Conservation (phyloP, 2,888 invertebrate genomes). For the Ferrisia virgata region DNA sequence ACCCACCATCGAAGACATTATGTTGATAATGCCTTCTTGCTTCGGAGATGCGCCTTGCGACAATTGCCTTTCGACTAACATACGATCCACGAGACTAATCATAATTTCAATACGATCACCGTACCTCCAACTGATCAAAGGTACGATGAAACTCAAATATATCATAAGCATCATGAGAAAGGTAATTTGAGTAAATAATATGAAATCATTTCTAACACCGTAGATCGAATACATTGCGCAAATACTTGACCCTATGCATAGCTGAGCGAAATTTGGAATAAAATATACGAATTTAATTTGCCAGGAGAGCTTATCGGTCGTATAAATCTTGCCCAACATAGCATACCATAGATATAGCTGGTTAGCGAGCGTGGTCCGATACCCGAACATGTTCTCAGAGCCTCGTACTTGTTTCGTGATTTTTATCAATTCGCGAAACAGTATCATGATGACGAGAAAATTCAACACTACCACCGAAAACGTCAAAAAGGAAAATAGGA, state of each 20-base stretch:
- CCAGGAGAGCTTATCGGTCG: neutral
- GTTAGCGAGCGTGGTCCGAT: neutral
- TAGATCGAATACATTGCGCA: neutral
- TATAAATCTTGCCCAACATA: neutral
- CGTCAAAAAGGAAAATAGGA: too few relatives aligned
- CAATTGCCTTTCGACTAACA: too few relatives aligned
- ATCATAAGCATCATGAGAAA: neutral
- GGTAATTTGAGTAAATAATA: neutral
- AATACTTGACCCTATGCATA: neutral
- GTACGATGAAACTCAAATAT: neutral
- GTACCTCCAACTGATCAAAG: neutral
- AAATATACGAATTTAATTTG: neutral
- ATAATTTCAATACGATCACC: neutral
- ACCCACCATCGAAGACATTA: neutral
- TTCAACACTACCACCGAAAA: too few relatives aligned
- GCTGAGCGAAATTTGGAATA: neutral
- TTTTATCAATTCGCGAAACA: neutral
- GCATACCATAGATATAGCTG: neutral
- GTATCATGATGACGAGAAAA: neutral
- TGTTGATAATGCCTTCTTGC: neutral
- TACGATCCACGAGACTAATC: neutral
- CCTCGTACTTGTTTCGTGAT: neutral
- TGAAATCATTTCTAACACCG: neutral
- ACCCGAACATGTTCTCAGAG: neutral
- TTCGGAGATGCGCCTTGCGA: neutral